These are phyloP conservation scores for Lagocephalus sceleratus DNA, from an alignment of 2,797 vertebrate genomes.

Conservation along the genomic window DNA sequence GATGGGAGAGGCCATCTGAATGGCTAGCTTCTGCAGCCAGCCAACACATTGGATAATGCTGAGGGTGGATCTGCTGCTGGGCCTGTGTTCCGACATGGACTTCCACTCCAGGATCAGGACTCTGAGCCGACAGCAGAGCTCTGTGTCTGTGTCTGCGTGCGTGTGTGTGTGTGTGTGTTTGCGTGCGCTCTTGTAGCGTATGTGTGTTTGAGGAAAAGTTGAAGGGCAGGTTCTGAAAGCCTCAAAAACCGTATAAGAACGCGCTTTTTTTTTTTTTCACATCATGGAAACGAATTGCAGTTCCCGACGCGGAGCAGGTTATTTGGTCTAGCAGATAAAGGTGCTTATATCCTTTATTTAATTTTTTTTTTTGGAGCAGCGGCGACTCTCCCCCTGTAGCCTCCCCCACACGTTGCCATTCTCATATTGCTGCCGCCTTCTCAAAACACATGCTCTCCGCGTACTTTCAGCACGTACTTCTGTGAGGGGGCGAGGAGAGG, in stretches of 20 bases:
- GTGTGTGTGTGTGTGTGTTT: conserved; percentile 5
- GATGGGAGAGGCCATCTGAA: conserved; percentile 77
- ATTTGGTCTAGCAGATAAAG: conserved; percentile 18
- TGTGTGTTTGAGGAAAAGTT: conserved; percentile 13
- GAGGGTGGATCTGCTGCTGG: conserved; percentile 88
- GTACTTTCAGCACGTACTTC: conserved; percentile 25
- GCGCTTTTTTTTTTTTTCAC: conserved; percentile 17
- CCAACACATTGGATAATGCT: conserved; percentile 85
- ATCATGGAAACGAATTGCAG: conserved; percentile 1
- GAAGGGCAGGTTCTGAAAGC: conserved; percentile 35
- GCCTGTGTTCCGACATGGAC: conserved; percentile 78
- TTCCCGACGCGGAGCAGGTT: conserved; percentile 6
- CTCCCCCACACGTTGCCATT: conserved; percentile 37
- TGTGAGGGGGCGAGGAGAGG: conserved; percentile 23
- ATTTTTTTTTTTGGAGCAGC: conserved; percentile 45
- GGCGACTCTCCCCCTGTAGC: conserved; percentile 21
- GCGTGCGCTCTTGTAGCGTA: neutral
- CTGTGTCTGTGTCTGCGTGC: conserved; percentile 5
- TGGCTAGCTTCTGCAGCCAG: conserved; percentile 75
- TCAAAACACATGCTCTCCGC: conserved; percentile 33
- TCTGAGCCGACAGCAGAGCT: conserved; percentile 27
- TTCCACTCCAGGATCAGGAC: conserved; percentile 65
- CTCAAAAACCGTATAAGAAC: conserved; percentile 1
- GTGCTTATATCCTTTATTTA: conserved; percentile 66
- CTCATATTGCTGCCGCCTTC: conserved; percentile 52